Base-by-base conservation (phyloP, 2,888 invertebrate species). In the Cerceris ruficornis region DNA sequence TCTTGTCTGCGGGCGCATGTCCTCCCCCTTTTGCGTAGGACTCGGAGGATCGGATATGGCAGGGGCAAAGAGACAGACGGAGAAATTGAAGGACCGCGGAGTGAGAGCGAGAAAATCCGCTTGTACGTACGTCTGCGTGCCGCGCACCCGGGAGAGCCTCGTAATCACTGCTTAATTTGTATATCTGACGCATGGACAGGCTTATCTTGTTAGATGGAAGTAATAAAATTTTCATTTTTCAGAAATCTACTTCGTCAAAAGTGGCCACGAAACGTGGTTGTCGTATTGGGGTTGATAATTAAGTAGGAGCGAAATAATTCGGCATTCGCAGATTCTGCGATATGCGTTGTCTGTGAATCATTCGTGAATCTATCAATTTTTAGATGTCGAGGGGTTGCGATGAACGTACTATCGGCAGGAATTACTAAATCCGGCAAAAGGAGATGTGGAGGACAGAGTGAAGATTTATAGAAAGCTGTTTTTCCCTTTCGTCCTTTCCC, bases 1-100 rank as follows among this genome's bases (percentile, higher is more conserved):
- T 89, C 87, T 84, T 85, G 83, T 81, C 83, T 81, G 82, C 79
- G 80, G 75, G 76, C 76, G 78, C 74, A 66, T 75, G 82, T 73
- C 81, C 77, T 72, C 58, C 67, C 64, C 42, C 68, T 62, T 60
- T 62, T 54, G 61, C 80, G 58, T 43, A 49, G 4, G 14, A 7
- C 54, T 41, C 49, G 42, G 17, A 17, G 69, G 60, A 77, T 77
- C 15, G 54, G 39, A 13, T 8, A 11, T 46, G 6, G 5, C 8
- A 15, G 8, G 11, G 7, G 11, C 11, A 49, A 14, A 41, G 58
- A 13, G 50, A 15, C 13, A 59, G 55, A 59, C n/a, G 17, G 75
- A 69, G 61, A 43, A 52, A 69, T 64, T 64, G 74, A 55, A 57
- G 69, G 65, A 57, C 61, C 57, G 13, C 75, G 49, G 50, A 52